Evolutionary conservation across 2,888 invertebrate genomes (phyloP).

Genomic region (Erebia aethiops): DNA sequence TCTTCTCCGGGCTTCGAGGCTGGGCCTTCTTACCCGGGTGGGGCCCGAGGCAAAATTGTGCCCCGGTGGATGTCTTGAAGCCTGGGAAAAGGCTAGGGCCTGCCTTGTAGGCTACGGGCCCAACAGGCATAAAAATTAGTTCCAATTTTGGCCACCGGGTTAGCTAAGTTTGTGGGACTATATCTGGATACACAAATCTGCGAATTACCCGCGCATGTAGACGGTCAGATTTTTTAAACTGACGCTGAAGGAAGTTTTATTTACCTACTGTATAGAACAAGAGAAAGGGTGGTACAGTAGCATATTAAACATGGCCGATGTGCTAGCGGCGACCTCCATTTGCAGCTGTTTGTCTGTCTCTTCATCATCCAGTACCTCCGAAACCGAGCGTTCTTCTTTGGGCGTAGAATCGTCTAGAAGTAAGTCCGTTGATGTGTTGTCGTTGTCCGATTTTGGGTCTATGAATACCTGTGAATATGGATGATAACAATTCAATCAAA

Average conservation of each 20-base stretch:
- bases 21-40: too few relatives aligned
- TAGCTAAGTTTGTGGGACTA: too few relatives aligned
- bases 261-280: constrained; percentile 65
- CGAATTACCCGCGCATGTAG: too few relatives aligned
- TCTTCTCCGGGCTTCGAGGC: too few relatives aligned
- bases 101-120: too few relatives aligned
- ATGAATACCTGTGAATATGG: constrained; percentile 62
- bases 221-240: too few relatives aligned
- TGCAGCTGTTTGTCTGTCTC: constrained; percentile 53
- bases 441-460: constrained; percentile 48
- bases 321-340: constrained; percentile 74
- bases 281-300: constrained; percentile 73
- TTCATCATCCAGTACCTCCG: constrained; percentile 40
- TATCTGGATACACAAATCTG: too few relatives aligned
- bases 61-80: too few relatives aligned
- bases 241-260: neutral
- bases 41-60: too few relatives aligned
- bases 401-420: constrained; percentile 46
- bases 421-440: constrained; percentile 68
- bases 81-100: too few relatives aligned
- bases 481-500: neutral
- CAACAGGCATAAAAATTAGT: too few relatives aligned
- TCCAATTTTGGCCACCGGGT: too few relatives aligned
- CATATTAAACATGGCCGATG: constrained; percentile 71
- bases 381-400: constrained; percentile 10